Base-by-base conservation (phyloP, 2,797 vertebrate species). In the Austrolebias charrua region DNA sequence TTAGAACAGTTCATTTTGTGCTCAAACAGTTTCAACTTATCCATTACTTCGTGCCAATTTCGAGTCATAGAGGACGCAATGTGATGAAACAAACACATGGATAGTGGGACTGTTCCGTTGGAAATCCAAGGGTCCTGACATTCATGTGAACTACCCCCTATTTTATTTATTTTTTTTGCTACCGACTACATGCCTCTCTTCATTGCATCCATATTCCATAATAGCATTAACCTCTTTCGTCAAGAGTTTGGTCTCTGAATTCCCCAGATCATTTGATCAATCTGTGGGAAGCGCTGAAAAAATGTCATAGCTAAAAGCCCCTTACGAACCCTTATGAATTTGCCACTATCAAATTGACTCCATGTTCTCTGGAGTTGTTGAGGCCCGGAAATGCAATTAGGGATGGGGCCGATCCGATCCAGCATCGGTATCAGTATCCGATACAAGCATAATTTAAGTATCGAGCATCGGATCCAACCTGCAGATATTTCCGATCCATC, bases 261-360 rank as follows among this genome's bases (percentile, higher is more conserved):
- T 64, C 24, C 46, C 46, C 6, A 50, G 35, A 43, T 56, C 9
- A 38, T 63, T 42, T 15, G 10, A 33, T 57, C 20, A n/a, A 65
- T 57, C 43, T 65, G 46, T 56, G 24, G 46, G 63, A 49, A 43
- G 20, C 43, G 38, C 35, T 56, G 48, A 48, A 57, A 31, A 65
- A 46, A 56, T 14, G 33, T 33, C 13, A 11, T 43, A 42, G 43
- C 52, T 33, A 48, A 12, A 46, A 31, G 19, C 43, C 20, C 20
- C 20, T 24, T 24, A 24, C 24, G 24, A 24, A 48, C 6, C 49
- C 49, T 50, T 52, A 42, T 13, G 29, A 18, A 54, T 40, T 12
- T 55, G 19, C 20, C 40, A 15, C 62, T 15, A 29, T 16, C 10
- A n/a, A 9, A 11, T 16, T 15, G 42, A 43, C 4, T 43, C 42